Conservation (phyloP, 2,888 invertebrate species). For the Sesia bembeciformis region DNA sequence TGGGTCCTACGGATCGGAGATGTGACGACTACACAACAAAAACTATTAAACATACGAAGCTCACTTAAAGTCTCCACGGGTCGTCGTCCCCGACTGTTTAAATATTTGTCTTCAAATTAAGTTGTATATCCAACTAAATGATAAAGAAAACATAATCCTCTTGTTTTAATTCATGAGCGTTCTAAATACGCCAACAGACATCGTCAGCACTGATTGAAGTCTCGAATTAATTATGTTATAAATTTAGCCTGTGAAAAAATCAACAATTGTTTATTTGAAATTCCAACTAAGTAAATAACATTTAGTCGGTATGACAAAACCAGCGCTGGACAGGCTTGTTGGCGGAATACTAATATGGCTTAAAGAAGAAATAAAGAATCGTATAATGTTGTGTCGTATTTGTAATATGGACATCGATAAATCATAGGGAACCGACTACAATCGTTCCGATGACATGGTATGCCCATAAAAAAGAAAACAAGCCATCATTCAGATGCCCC, state of each 20-base stretch:
- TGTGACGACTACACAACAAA: slow-evolving; percentile 1
- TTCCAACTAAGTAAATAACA: slow-evolving; percentile 67
- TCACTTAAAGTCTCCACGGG: slow-evolving; percentile 3
- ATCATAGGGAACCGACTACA: slow-evolving; percentile 72
- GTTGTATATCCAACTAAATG: slow-evolving; percentile 34
- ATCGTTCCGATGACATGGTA: slow-evolving; percentile 73
- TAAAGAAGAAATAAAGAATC: slow-evolving; percentile 73
- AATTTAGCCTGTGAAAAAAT: slow-evolving; percentile 43
- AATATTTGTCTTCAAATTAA: slow-evolving; percentile 63
- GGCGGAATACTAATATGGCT: slow-evolving; percentile 71
- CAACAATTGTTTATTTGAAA: slow-evolving; percentile 68
- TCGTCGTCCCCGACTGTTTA: slow-evolving; percentile 33
- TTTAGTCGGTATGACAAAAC: slow-evolving; percentile 73
- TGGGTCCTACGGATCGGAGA: neutral
- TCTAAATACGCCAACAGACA: slow-evolving; percentile 43
- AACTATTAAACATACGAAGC: slow-evolving; percentile 17
- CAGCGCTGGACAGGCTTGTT: slow-evolving; percentile 64
- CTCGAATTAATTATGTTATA: slow-evolving; percentile 57
- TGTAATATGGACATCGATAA: slow-evolving; percentile 72
- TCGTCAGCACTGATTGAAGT: slow-evolving; percentile 53
- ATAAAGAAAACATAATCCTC: slow-evolving; percentile 40
- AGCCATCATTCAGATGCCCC: slow-evolving; percentile 66
- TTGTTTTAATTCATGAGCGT: slow-evolving; percentile 61
- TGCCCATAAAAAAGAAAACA: slow-evolving; percentile 69
- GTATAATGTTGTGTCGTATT: slow-evolving; percentile 72